Conservation (phyloP, 2,113 vertebrate genomes). For the Gallinago media region DNA sequence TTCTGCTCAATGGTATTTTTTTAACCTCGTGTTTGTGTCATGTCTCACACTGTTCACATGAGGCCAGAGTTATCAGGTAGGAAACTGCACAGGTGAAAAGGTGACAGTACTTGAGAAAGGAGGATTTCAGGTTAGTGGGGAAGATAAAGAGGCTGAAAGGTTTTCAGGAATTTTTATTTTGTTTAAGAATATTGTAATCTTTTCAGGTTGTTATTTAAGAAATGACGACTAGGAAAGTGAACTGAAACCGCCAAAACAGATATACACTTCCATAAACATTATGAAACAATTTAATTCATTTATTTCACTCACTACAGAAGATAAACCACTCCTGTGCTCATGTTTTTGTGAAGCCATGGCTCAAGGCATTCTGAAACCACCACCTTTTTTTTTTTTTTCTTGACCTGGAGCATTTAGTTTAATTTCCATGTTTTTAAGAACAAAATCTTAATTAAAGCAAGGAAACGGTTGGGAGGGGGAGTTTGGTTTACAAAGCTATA, state of each 20-base stretch:
- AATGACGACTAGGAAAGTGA: neutral
- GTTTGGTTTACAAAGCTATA: neutral
- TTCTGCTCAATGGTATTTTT: neutral
- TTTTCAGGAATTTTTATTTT: neutral
- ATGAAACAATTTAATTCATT: neutral
- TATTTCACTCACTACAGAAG: neutral
- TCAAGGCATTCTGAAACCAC: neutral
- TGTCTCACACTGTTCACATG: neutral
- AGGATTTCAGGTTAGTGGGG: neutral
- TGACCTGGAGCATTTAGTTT: neutral
- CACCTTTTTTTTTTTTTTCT: neutral
- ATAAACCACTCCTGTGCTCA: neutral
- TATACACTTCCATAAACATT: neutral
- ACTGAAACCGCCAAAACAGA: neutral
- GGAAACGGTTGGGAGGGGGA: accelerated
- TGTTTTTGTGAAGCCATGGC: neutral
- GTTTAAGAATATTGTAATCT: neutral
- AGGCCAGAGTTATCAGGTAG: neutral
- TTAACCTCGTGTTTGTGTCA: neutral
- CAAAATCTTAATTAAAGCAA: slow-evolving; percentile 22
- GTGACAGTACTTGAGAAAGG: neutral
- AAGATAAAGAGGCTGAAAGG: neutral
- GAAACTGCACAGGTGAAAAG: neutral
- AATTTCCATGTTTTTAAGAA: neutral
- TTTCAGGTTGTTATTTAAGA: neutral